phyloP scores from a whole-genome alignment of 2,888 invertebrate genomes.

The Acrocera orbiculus region DNA sequence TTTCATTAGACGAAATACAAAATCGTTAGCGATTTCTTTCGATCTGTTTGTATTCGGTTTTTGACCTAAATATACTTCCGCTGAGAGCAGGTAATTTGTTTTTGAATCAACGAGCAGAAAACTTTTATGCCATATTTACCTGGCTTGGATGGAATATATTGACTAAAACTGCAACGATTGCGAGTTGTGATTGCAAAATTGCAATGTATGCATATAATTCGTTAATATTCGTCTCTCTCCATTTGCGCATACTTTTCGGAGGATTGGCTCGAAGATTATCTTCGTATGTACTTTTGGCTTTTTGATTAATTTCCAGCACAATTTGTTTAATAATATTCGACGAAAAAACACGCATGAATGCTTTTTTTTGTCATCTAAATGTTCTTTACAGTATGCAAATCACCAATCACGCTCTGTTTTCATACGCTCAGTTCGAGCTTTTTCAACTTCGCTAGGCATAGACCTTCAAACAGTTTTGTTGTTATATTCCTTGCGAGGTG shows the following conservation, averaged over 20 bases:
- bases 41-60: background rate
- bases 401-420: no score
- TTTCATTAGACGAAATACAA: constrained; percentile 2
- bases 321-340: background rate
- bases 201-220: background rate
- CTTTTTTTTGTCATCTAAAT: background rate
- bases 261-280: background rate
- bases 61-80: constrained; percentile 1
- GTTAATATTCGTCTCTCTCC: background rate
- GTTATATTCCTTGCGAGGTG: no score
- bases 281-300: background rate
- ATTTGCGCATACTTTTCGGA: background rate
- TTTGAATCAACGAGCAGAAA: constrained; percentile 4
- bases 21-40: background rate
- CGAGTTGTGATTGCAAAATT: constrained; percentile 3
- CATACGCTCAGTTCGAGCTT: no score
- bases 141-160: constrained; percentile 3
- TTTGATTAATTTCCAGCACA: background rate
- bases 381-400: no score
- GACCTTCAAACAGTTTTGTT: no score
- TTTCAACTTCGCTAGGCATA: no score
- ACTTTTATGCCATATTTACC: constrained; percentile 6
- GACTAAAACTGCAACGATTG: constrained; percentile 5
- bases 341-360: background rate
- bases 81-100: constrained; percentile 1